Percentiles rank a stretch among this genome's conserved stretches.
These are phyloP conservation scores for Capra hircus DNA, from an alignment of 2,113 vertebrate genomes.

Conservation along the genomic window DNA sequence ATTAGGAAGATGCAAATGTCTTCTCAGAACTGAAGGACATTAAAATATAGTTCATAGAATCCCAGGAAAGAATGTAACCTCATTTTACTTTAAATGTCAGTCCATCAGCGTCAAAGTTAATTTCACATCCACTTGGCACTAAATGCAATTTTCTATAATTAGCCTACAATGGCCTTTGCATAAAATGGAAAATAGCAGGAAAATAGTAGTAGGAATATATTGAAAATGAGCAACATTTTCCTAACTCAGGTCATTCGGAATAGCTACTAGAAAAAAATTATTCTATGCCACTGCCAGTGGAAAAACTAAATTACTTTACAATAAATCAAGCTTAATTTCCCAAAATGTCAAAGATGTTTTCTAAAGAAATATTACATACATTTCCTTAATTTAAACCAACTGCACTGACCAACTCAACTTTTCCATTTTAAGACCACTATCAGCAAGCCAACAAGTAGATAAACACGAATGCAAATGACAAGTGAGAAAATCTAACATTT, in stretches of 20 bases:
- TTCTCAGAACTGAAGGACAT: background rate
- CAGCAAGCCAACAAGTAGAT: constrained; percentile 12
- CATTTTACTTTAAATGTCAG: constrained; percentile 47
- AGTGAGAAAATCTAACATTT: constrained; percentile 3
- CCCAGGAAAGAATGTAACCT: constrained; percentile 30
- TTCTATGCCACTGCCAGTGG: background rate
- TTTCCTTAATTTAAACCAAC: constrained; percentile 1
- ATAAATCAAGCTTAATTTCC: constrained; percentile 5
- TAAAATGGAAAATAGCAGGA: constrained; percentile 34
- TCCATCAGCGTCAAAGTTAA: constrained; percentile 40
- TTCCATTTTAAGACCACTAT: constrained; percentile 46
- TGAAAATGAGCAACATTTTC: constrained; percentile 16
- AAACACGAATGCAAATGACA: background rate
- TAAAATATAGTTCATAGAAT: constrained; percentile 39
- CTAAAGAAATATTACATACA: background rate
- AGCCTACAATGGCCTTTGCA: constrained; percentile 12
- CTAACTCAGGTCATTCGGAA: constrained; percentile 1
- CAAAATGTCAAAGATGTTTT: constrained; percentile 45
- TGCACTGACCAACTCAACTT: constrained; percentile 1
- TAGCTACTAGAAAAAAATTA: background rate
- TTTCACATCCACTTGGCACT: constrained; percentile 24
- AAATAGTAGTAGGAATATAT: background rate
- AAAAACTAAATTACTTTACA: constrained; percentile 31
- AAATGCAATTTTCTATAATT: constrained; percentile 56
- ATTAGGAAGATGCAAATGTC: background rate